phyloP scores from a whole-genome alignment of 2,797 vertebrate genomes.

The Sebastes variabilis region DNA sequence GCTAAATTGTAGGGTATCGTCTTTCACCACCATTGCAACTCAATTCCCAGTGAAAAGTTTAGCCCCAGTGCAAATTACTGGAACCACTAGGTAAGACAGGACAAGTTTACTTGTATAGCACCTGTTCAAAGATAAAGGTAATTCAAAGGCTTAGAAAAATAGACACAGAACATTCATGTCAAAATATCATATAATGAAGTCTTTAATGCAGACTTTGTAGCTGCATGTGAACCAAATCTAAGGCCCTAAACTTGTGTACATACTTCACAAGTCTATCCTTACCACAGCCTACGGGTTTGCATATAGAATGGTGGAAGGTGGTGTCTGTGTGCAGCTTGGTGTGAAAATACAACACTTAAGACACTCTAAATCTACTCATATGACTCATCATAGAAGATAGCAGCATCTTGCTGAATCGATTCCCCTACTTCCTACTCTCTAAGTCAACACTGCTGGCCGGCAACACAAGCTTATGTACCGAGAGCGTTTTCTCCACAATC shows the following conservation, averaged over 20 bases:
- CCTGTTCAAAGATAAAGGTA: neutral
- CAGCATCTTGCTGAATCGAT: slow-evolving; percentile 32
- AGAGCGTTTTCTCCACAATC: slow-evolving; percentile 34
- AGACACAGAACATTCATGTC: neutral
- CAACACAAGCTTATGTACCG: slow-evolving; percentile 26
- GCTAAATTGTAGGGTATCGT: neutral
- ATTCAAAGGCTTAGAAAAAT: neutral
- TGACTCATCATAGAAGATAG: slow-evolving; percentile 23
- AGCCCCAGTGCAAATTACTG: neutral
- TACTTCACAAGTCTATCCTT: neutral
- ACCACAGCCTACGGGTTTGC: neutral
- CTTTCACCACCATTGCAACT: neutral
- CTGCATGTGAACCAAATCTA: neutral
- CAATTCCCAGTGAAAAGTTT: neutral
- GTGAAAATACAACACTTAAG: slow-evolving; percentile 31
- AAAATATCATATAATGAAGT: neutral
- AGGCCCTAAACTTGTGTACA: neutral
- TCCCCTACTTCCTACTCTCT: slow-evolving; percentile 40
- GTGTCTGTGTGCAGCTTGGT: neutral
- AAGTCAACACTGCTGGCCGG: slow-evolving; percentile 38
- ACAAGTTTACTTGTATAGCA: neutral
- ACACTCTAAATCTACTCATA: slow-evolving; percentile 24
- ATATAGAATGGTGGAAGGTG: neutral
- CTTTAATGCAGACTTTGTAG: neutral
- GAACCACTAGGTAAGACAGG: neutral